Conservation (phyloP, 1,140 invertebrate genomes). For the Hyles euphorbiae region DNA sequence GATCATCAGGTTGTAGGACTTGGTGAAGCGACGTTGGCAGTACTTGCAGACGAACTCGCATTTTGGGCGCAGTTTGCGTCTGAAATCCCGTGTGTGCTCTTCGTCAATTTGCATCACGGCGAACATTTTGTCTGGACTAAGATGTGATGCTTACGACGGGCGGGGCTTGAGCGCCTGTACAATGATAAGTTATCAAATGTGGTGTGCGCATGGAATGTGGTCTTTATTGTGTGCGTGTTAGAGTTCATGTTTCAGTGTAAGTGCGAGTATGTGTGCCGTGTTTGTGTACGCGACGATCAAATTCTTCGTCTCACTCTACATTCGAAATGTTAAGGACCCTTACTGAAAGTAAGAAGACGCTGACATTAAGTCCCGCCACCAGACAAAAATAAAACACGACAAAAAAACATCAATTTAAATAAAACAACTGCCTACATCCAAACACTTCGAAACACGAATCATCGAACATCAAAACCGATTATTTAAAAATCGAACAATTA, state of each 20-base stretch:
- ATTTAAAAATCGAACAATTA: not conserved
- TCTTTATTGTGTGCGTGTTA: conserved; percentile 20
- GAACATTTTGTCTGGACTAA: conserved; percentile 82
- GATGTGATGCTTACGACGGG: conserved; percentile 62
- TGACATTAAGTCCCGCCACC: conserved; percentile 1
- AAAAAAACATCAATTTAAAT: no score
- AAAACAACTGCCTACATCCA: not conserved
- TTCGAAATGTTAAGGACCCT: no score
- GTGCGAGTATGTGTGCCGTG: conserved; percentile 6
- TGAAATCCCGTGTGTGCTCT: conserved; percentile 91
- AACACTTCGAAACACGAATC: conserved; percentile 3
- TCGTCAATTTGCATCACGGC: conserved; percentile 93
- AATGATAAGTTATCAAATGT: conserved; percentile 62
- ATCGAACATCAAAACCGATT: not conserved
- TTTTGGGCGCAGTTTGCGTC: conserved; percentile 94
- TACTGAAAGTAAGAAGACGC: not conserved
- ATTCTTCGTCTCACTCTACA: conserved; percentile 11
- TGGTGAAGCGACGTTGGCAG: conserved; percentile 98
- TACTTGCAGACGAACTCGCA: conserved; percentile 99
- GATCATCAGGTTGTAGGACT: conserved; percentile 99
- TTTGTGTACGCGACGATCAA: conserved; percentile 11
- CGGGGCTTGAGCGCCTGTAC: conserved; percentile 68
- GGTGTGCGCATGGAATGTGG: conserved; percentile 25
- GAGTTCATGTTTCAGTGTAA: conserved; percentile 22
- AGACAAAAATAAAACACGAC: not conserved